Conservation (phyloP, 2,888 invertebrate species). For the Lamellibrachia columna region DNA sequence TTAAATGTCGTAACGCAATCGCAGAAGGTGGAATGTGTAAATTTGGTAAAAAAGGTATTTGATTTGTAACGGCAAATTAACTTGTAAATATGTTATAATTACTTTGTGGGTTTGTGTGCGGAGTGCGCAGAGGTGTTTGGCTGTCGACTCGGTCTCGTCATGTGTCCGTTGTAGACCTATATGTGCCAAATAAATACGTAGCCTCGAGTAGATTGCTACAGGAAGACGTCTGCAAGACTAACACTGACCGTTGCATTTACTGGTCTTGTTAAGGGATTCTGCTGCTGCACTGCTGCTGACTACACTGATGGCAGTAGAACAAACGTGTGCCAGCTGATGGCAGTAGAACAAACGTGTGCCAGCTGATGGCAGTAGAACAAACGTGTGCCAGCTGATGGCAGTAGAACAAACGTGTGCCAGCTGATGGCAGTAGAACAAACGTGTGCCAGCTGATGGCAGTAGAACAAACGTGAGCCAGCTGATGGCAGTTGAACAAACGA, state of each 20-base stretch:
- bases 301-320: too few species aligned
- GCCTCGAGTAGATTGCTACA: not conserved
- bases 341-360: too few species aligned
- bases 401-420: not conserved
- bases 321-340: too few species aligned
- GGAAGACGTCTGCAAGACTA: not conserved
- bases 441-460: too few species aligned
- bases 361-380: too few species aligned
- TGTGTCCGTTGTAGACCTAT: not conserved
- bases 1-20: not conserved
- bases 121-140: not conserved
- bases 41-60: not conserved
- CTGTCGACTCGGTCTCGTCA: not conserved
- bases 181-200: not conserved
- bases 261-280: not conserved
- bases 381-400: too few species aligned
- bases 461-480: too few species aligned
- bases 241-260: not conserved
- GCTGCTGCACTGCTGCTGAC: too few species aligned
- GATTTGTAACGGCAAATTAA: not conserved
- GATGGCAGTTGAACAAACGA: not conserved
- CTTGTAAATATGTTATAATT: conserved; percentile 16
- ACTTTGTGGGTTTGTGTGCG: not conserved
- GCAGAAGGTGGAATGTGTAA: not conserved
- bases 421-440: too few species aligned